Conservation (phyloP, 2,113 vertebrate species). For the Pygoscelis adeliae region DNA sequence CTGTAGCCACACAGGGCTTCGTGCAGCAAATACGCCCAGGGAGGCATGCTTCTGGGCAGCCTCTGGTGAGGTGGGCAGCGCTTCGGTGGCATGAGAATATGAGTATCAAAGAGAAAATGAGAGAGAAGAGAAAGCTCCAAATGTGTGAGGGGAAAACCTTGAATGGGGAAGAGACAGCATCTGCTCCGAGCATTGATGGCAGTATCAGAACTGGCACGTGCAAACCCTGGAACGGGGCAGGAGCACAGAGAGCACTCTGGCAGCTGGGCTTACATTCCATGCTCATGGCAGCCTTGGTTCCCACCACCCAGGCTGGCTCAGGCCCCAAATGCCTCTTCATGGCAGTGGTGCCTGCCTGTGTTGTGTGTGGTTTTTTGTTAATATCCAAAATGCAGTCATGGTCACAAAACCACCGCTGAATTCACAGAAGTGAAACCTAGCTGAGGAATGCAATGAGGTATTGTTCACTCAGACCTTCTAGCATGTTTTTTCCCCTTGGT, state of each 20-base stretch:
- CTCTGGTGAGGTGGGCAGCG: background rate
- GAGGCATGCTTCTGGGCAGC: background rate
- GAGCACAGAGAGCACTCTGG: background rate
- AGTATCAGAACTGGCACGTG: background rate
- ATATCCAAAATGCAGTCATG: background rate
- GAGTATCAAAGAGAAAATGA: background rate
- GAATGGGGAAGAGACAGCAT: background rate
- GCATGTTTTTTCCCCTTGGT: background rate
- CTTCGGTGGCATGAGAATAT: background rate
- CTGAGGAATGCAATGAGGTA: background rate
- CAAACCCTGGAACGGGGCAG: background rate
- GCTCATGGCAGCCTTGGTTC: background rate
- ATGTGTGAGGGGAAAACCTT: background rate
- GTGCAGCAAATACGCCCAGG: background rate
- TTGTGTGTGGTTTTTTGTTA: background rate
- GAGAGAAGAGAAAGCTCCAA: background rate
- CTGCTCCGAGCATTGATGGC: rapidly evolving
- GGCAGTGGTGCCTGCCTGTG: background rate
- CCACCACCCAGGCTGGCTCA: background rate
- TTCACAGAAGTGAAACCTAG: background rate
- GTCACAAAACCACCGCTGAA: background rate
- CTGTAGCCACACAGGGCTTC: rapidly evolving
- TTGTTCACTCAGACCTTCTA: background rate
- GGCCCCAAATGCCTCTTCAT: background rate
- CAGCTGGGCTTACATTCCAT: rapidly evolving